Percentiles rank a stretch among this genome's conserved stretches.
phyloP scores from a whole-genome alignment of 2,888 invertebrate species.

The Drosophila parthenogenetica region DNA sequence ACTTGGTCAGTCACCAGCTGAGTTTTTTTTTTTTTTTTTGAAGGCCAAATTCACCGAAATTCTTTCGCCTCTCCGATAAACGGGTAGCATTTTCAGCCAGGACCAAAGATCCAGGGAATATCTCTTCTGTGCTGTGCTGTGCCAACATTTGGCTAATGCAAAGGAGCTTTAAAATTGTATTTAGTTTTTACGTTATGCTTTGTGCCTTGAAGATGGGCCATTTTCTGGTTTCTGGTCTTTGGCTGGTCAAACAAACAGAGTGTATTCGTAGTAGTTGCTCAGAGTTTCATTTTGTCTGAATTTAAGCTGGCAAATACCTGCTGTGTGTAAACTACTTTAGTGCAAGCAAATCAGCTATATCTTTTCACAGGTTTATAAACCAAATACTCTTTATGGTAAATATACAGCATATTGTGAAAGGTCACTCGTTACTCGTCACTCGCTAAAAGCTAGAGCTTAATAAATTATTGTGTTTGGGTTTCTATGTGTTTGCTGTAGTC shows the following conservation, averaged over 20 bases:
- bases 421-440: background rate
- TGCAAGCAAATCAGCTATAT: conserved; percentile 37
- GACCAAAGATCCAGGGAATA: background rate
- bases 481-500: too few relatives aligned
- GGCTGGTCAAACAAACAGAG: conserved; percentile 10
- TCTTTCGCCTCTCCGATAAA: conserved; percentile 4
- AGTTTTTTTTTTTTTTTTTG: conserved; percentile 25
- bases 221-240: conserved; percentile 4
- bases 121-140: background rate
- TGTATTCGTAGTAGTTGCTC: conserved; percentile 18
- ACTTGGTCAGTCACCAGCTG: conserved; percentile 54
- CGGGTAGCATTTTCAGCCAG: conserved; percentile 14
- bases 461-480: too few relatives aligned
- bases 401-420: background rate
- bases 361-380: conserved; percentile 2
- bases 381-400: background rate
- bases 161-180: conserved; percentile 70
- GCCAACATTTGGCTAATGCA: conserved; percentile 65
- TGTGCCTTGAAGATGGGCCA: conserved; percentile 18
- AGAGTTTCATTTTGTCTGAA: conserved; percentile 27
- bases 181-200: conserved; percentile 41
- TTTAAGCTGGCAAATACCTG: conserved; percentile 36
- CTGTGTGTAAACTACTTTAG: conserved; percentile 35
- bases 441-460: too few relatives aligned
- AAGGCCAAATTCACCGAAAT: conserved; percentile 3